phyloP scores from a whole-genome alignment of 2,113 vertebrate species.

The Morone chrysops region DNA sequence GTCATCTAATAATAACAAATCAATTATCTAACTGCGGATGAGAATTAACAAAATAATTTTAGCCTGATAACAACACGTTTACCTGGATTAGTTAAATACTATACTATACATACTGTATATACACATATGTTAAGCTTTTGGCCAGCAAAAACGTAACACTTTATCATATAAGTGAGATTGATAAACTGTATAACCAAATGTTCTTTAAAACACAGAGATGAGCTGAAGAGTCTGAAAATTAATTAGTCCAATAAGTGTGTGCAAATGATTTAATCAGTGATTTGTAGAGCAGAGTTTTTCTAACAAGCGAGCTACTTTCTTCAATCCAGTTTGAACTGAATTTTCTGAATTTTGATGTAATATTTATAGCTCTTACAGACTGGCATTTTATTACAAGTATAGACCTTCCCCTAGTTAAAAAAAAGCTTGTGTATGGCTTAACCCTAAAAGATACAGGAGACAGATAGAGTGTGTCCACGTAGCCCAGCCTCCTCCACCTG shows the following conservation, averaged over 20 bases:
- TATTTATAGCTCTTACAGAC: constrained; percentile 13
- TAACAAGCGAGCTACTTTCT: constrained; percentile 15
- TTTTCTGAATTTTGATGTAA: neutral
- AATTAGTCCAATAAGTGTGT: constrained; percentile 19
- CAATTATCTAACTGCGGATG: neutral
- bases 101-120: neutral
- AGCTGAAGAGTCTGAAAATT: neutral
- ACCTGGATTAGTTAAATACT: constrained; percentile 12
- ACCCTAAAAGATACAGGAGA: neutral
- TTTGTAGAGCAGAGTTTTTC: constrained; percentile 20
- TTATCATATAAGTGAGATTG: constrained; percentile 6
- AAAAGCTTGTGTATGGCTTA: neutral
- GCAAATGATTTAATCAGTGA: constrained; percentile 21
- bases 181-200: constrained; percentile 9
- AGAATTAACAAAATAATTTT: neutral
- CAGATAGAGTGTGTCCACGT: neutral
- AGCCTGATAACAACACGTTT: neutral
- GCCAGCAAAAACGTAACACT: neutral
- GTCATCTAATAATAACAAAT: neutral
- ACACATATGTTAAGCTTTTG: neutral
- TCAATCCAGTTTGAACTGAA: constrained; percentile 25
- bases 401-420: neutral
- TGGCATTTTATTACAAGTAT: neutral
- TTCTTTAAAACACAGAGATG: constrained; percentile 3
- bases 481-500: constrained; percentile 33